These are phyloP conservation scores for Daubentonia madagascariensis DNA, from an alignment of 2,113 vertebrate genomes.

Conservation along the genomic window DNA sequence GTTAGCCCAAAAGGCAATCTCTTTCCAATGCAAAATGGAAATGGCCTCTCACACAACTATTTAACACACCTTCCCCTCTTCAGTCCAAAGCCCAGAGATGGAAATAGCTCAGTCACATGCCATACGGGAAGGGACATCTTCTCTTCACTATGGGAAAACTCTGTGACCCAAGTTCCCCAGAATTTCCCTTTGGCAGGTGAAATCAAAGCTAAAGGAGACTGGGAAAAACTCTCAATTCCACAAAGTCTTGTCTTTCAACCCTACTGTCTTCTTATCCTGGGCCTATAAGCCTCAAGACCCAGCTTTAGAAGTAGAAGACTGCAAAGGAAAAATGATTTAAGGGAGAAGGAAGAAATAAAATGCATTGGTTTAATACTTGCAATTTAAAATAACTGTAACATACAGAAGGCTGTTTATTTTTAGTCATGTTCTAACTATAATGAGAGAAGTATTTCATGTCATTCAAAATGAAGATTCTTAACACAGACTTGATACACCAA, in stretches of 20 bases:
- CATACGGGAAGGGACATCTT: neutral
- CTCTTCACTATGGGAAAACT: neutral
- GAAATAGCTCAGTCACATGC: neutral
- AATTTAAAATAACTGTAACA: constrained; percentile 10
- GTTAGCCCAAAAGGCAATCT: neutral
- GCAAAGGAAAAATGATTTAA: neutral
- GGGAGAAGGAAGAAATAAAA: neutral
- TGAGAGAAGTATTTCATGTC: neutral
- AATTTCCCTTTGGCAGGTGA: neutral
- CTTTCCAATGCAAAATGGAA: neutral
- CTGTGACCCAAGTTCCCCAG: neutral
- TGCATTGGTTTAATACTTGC: neutral
- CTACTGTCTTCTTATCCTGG: neutral
- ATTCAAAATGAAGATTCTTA: constrained; percentile 34
- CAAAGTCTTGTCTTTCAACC: neutral
- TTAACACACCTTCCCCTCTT: neutral
- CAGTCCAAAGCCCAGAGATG: neutral
- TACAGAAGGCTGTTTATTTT: neutral
- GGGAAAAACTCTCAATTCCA: neutral
- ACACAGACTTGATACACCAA: neutral
- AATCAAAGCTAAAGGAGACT: neutral
- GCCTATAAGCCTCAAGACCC: neutral
- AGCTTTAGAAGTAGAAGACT: neutral
- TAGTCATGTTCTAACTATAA: neutral
- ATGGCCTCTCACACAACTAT: neutral